Evolutionary conservation across 1,140 invertebrate species (phyloP).

Genomic region (Drosophila punjabiensis): DNA sequence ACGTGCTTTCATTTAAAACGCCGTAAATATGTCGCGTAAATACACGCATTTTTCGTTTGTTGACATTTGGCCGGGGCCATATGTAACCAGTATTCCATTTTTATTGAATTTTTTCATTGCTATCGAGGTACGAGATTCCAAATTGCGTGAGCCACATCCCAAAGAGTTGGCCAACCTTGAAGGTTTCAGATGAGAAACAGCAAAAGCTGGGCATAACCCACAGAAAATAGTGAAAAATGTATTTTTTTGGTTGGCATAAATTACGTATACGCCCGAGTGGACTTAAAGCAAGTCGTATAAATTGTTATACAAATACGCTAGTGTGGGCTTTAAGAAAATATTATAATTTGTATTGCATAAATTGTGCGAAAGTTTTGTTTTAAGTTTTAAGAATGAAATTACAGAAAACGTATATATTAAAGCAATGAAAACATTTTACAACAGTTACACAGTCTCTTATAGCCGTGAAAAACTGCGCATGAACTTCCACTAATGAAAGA

Average conservation of each 20-base stretch:
- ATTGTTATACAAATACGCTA: neutral
- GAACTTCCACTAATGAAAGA: neutral
- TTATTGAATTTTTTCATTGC: slow-evolving; percentile 59
- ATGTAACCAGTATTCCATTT: slow-evolving; percentile 53
- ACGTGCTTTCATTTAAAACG: slow-evolving; percentile 76
- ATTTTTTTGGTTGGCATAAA: neutral
- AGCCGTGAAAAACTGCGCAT: neutral
- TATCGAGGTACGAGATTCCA: slow-evolving; percentile 20
- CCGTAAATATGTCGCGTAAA: slow-evolving; percentile 68
- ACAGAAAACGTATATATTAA: neutral
- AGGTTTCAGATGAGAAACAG: too few relatives aligned
- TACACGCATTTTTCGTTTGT: slow-evolving; percentile 35
- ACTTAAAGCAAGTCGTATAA: neutral
- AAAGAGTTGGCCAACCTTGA: slow-evolving; percentile 15
- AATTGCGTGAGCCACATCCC: slow-evolving; percentile 39
- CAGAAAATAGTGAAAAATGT: neutral
- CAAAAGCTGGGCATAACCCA: neutral
- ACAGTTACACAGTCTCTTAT: neutral
- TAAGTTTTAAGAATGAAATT: neutral
- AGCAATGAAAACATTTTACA: neutral
- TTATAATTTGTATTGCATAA: too few relatives aligned
- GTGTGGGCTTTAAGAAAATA: too few relatives aligned
- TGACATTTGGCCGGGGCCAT: slow-evolving; percentile 49
- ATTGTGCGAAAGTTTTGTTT: too few relatives aligned
- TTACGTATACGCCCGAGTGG: neutral